Evolutionary conservation across 2,113 vertebrate species (phyloP).

Genomic region (Orientallactaga bullata): DNA sequence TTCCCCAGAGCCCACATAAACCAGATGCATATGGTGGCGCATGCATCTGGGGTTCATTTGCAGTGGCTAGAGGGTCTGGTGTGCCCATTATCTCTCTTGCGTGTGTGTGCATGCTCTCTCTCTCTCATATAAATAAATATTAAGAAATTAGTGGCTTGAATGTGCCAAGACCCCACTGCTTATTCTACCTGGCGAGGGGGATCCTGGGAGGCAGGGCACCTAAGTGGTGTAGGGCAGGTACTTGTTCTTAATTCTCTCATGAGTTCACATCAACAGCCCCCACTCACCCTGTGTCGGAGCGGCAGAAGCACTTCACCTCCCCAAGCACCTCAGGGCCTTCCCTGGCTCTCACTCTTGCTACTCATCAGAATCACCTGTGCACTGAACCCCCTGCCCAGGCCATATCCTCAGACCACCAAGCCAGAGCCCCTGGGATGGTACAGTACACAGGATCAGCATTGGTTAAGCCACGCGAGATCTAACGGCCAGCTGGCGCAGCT

Average conservation of each 20-base stretch:
- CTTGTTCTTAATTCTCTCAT: background rate
- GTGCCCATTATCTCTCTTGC: too few relatives aligned
- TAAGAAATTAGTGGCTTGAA: background rate
- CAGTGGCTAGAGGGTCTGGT: too few relatives aligned
- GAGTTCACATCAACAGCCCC: background rate
- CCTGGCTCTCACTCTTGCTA: background rate
- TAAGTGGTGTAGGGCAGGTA: too few relatives aligned
- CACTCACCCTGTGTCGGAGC: background rate
- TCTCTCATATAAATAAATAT: too few relatives aligned
- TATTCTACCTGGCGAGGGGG: background rate
- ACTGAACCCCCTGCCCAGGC: background rate
- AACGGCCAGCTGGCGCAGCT: background rate
- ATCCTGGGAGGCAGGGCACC: background rate
- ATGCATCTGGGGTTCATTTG: too few relatives aligned
- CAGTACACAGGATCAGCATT: background rate
- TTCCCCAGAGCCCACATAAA: too few relatives aligned
- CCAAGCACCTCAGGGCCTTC: too few relatives aligned
- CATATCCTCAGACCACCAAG: too few relatives aligned
- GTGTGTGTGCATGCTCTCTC: too few relatives aligned
- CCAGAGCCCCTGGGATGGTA: background rate
- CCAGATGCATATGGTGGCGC: too few relatives aligned
- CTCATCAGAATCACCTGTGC: background rate
- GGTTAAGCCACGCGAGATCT: too few relatives aligned
- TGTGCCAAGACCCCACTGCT: background rate
- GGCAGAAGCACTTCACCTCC: background rate